Conservation (phyloP, 37 sponge, comb jelly and placozoan species). For the Theonella swinhoei region DNA sequence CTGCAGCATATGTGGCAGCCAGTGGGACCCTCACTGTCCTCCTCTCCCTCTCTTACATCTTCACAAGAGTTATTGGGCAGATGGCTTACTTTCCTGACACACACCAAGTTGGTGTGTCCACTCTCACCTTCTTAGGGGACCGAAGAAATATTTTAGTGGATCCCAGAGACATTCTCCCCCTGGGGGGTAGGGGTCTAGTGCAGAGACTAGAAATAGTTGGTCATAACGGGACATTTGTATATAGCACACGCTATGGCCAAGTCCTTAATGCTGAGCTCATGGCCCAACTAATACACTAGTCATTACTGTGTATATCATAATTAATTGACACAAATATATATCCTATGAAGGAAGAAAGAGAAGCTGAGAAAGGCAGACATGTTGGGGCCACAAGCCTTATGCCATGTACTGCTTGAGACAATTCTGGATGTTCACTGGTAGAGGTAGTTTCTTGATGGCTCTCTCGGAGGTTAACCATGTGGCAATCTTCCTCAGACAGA, state of each 20-base stretch:
- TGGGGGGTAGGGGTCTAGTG: slow-evolving; percentile 5
- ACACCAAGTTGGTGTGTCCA: slow-evolving; percentile 40
- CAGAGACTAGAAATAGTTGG: slow-evolving; percentile 23
- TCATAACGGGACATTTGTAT: slow-evolving; percentile 12
- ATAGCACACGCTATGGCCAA: slow-evolving; percentile 56
- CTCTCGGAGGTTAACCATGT: background rate
- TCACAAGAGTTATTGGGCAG: slow-evolving; percentile 67
- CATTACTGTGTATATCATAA: background rate
- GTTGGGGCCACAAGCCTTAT: background rate
- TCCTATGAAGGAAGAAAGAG: background rate
- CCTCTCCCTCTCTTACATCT: slow-evolving; percentile 44
- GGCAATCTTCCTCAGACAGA: slow-evolving; percentile 38
- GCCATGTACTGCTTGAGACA: slow-evolving; percentile 22
- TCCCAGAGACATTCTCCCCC: slow-evolving; percentile 29
- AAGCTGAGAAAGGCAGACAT: background rate
- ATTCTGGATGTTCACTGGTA: slow-evolving; percentile 25
- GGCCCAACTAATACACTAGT: too few species aligned
- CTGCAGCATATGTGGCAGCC: slow-evolving; percentile 37
- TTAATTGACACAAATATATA: background rate
- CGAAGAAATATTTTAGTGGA: slow-evolving; percentile 19
- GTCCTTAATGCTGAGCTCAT: slow-evolving; percentile 22
- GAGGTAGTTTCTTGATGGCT: slow-evolving; percentile 28
- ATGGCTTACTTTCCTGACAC: background rate
- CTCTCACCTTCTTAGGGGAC: slow-evolving; percentile 72
- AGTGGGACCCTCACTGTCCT: slow-evolving; percentile 47